Evolutionary conservation across 2,797 vertebrate genomes (phyloP), one percentile per base, ranked within the genome.

Genomic region (Podarcis lilfordi): DNA sequence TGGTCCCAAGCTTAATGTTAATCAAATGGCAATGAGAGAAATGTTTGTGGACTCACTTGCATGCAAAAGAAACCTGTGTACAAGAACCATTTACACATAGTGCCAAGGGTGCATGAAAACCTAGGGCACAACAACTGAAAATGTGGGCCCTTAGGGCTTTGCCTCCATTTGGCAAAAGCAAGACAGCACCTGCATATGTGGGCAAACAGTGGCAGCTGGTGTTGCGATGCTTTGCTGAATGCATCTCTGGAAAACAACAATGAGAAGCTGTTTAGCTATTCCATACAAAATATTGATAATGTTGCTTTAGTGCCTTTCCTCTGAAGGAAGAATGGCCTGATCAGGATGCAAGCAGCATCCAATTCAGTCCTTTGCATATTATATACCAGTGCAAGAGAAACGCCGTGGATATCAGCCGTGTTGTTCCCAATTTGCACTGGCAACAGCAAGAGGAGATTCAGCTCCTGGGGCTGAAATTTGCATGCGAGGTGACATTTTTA

Each of bases 141-240:
- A 80, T 0, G 2, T 0, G 1, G 85, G 9, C 81, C 4, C n/a
- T 3, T 85, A 5, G 69, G 29, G 64, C 32, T 8, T 88, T 80
- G 80, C 61, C 27, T 92, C 50, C 89, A 80, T 86, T 91, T 93
- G 93, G 89, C 76, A 88, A 89, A n/a, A n/a, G n/a, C 32, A 66
- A 64, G 32, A 50, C 13, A 8, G 80, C 88, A 50, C 79, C 84
- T 90, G 85, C 61, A 80, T 68, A 37, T 15, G 4, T 66, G 80
- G 91, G 89, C 90, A 93, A 84, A 85, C 50, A 11, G n/a, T 15
- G 32, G 71, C 89, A 92, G 91, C 89, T 94, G 90, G 90, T 11
- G 3, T 40, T 64, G 91, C 3, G 61, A 27, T 21, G 82, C 80
- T 91, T 50, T 85, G 27, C 81, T 85, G 89, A 4, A 75, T 76